Base-by-base conservation (phyloP, 1,140 invertebrate species). In the Bombyx mori region DNA sequence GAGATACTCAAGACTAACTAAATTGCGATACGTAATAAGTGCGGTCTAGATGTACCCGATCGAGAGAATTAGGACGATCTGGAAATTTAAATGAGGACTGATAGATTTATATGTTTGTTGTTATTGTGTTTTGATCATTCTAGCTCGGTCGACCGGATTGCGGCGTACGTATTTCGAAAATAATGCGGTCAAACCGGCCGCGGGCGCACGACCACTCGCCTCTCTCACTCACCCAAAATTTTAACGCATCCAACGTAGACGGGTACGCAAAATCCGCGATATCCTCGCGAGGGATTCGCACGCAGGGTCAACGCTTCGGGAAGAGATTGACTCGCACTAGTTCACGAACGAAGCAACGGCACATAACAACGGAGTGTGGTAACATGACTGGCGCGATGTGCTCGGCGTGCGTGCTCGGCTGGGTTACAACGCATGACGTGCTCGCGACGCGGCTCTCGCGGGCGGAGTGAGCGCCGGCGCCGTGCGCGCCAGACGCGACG, bases 191-290 rank as follows among this genome's bases (percentile, higher is more conserved):
- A 86, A 80, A 86, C 82, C 79, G 77, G 82, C 79, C 74, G 74
- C 81, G 69, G 71, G 77, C 75, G 73, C 75, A 66, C 69, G 74
- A 71, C 63, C 77, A 71, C 73, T 71, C 69, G 73, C 70, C 79
- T 86, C 78, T 84, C 82, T 79, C 81, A 86, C 83, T 86, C 81
- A 84, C 83, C 83, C 81, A 75, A 84, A 86, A 84, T 86, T 77
- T 82, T 76, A 84, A 79, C 81, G 81, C 83, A 84, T 86, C 83
- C 81, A 84, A 82, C 79, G 83, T 73, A 71, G 77, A 72, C 71
- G 60, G 71, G 72, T 70, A 75, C 68, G 75, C 73, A 75, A 77
- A 81, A 79, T 79, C 72, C 74, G 77, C 76, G 73, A 72, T 71
- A 72, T 75, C 71, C 66, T 71, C 61, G 71, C 66, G 65, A 59